These are phyloP conservation scores for Orycteropus afer DNA, from an alignment of 2,113 vertebrate species.

Conservation along the genomic window DNA sequence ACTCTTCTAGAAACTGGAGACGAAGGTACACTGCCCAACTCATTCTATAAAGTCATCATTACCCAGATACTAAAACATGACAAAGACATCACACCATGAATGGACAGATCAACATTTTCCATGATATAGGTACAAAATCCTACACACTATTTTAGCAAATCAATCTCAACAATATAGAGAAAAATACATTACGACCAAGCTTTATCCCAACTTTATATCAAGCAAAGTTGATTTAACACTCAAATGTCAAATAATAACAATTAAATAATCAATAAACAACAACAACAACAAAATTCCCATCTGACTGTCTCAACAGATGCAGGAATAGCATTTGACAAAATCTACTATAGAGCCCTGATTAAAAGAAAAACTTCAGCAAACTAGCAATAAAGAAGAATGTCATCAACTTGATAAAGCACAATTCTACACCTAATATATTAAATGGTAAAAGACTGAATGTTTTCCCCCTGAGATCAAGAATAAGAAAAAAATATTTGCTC, in stretches of 20 bases:
- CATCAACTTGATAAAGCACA: too few relatives aligned
- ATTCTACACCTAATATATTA: too few relatives aligned
- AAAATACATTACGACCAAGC: background rate
- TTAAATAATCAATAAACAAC: background rate
- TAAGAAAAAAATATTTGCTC: too few relatives aligned
- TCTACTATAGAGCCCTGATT: background rate
- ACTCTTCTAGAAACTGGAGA: background rate
- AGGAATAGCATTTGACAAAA: background rate
- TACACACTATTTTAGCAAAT: background rate
- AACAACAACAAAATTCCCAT: background rate
- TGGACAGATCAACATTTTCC: background rate
- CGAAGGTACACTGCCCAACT: background rate
- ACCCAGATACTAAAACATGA: background rate
- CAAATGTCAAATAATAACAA: conserved; percentile 3
- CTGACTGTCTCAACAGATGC: background rate
- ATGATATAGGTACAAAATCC: background rate
- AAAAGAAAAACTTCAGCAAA: background rate
- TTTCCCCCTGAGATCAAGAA: too few relatives aligned
- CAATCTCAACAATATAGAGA: background rate
- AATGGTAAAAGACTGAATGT: too few relatives aligned
- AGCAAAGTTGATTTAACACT: background rate
- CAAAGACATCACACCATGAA: background rate
- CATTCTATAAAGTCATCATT: background rate
- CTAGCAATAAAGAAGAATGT: too few relatives aligned
- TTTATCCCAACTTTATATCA: conserved; percentile 15